Percentiles rank a stretch among this genome's conserved stretches.
phyloP scores from a whole-genome alignment of 2,113 vertebrate species.

The Laticauda laticaudata region DNA sequence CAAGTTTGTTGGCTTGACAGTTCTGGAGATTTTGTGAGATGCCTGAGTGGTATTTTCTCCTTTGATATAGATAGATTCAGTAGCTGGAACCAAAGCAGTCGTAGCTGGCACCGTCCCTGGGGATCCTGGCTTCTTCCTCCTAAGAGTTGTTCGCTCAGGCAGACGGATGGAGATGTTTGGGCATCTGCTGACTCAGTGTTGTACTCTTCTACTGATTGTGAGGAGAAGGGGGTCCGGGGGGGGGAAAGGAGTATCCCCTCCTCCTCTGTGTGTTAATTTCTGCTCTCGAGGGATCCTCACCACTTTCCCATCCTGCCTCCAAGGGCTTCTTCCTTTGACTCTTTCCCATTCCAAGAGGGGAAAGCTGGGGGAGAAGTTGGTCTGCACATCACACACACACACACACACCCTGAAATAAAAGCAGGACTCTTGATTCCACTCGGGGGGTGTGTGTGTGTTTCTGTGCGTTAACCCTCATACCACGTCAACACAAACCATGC shows the following conservation, averaged over 20 bases:
- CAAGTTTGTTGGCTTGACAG: too few relatives aligned
- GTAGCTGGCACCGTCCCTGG: constrained; percentile 39
- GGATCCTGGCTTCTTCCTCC: constrained; percentile 18
- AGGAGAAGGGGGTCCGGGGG: neutral
- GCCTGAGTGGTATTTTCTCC: too few relatives aligned
- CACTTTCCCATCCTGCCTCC: neutral
- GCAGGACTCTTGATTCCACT: neutral
- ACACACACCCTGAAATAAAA: neutral
- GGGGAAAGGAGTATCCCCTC: fast-evolving
- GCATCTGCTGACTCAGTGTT: neutral
- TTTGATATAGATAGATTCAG: neutral
- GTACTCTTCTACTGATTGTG: neutral
- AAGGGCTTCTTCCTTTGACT: neutral
- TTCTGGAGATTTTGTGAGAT: too few relatives aligned
- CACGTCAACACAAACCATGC: too few relatives aligned
- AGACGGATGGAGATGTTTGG: constrained; percentile 52
- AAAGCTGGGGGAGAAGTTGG: neutral
- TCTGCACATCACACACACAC: neutral
- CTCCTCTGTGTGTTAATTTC: neutral
- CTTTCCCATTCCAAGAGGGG: neutral
- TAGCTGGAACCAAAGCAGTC: neutral
- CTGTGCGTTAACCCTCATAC: neutral
- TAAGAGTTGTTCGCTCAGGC: constrained; percentile 51
- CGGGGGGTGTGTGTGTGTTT: too few relatives aligned
- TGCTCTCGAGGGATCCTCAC: neutral